Percentiles rank a stretch among this genome's conserved stretches.
These are phyloP conservation scores for Oxytorus armatus DNA, from an alignment of 2,888 invertebrate genomes.

Conservation along the genomic window DNA sequence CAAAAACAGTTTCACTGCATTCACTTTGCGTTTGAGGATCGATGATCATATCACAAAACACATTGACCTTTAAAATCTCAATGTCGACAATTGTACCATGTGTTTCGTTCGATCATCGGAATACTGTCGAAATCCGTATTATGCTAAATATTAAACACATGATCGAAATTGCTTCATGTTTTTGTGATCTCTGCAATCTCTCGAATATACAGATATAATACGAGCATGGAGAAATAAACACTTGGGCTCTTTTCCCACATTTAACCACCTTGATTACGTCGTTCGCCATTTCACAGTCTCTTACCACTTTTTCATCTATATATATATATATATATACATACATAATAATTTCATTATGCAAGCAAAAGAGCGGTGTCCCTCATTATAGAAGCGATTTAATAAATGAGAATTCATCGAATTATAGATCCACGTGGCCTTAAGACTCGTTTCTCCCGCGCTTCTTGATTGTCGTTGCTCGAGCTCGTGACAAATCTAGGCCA, in stretches of 20 bases:
- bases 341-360: constrained; percentile 3
- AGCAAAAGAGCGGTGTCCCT: not conserved
- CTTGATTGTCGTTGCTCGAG: not conserved
- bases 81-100: too few relatives aligned
- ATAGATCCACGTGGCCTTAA: constrained; percentile 21
- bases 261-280: not conserved
- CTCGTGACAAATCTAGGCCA: constrained; percentile 18
- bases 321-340: not conserved
- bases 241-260: not conserved
- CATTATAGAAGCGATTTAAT: not conserved
- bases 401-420: constrained; percentile 25
- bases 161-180: too few relatives aligned
- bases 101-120: too few relatives aligned
- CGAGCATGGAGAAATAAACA: not conserved
- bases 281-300: not conserved
- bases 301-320: not conserved
- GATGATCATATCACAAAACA: too few relatives aligned
- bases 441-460: not conserved
- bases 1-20: too few relatives aligned
- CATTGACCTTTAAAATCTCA: too few relatives aligned
- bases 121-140: too few relatives aligned
- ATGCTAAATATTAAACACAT: too few relatives aligned
- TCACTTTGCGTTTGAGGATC: too few relatives aligned
- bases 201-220: too few relatives aligned
- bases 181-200: too few relatives aligned